A percentile compares a stretch with the other conserved stretches of the same genome.
Conservation (phyloP, 2,113 vertebrate species). For the Petroica traversi region DNA sequence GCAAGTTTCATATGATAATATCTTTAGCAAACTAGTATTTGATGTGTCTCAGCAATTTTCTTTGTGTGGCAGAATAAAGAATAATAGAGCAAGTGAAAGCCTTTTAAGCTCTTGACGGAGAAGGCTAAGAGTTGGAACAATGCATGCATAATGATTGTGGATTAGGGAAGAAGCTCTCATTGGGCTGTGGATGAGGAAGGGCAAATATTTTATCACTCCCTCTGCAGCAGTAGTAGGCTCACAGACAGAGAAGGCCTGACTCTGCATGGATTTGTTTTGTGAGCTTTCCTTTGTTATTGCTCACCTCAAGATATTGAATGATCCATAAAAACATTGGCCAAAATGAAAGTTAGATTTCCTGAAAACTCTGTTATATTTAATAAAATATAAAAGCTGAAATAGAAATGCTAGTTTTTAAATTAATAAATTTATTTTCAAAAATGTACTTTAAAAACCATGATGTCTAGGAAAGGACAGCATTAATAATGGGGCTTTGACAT, state of each 20-base stretch:
- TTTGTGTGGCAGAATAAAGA: slow-evolving; percentile 45
- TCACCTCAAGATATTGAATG: neutral
- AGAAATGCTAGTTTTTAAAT: neutral
- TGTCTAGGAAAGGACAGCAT: neutral
- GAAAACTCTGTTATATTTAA: neutral
- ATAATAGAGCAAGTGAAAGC: neutral
- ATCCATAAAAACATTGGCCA: neutral
- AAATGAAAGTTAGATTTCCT: neutral
- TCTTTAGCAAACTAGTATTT: slow-evolving; percentile 10
- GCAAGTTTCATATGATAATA: slow-evolving; percentile 9
- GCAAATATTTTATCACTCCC: neutral
- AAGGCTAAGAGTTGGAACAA: slow-evolving; percentile 15
- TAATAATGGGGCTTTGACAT: neutral
- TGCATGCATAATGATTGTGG: neutral
- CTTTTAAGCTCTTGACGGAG: slow-evolving; percentile 33
- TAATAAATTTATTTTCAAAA: neutral
- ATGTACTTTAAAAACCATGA: rapidly evolving
- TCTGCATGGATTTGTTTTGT: neutral
- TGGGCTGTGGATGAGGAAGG: neutral
- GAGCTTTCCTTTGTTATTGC: neutral
- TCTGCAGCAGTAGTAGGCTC: neutral
- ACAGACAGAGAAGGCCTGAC: neutral
- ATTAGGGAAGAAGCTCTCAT: neutral
- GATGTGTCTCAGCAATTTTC: slow-evolving; percentile 41
- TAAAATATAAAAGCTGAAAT: neutral